Conservation (phyloP, 2,888 invertebrate genomes). For the Melitaea athalia region DNA sequence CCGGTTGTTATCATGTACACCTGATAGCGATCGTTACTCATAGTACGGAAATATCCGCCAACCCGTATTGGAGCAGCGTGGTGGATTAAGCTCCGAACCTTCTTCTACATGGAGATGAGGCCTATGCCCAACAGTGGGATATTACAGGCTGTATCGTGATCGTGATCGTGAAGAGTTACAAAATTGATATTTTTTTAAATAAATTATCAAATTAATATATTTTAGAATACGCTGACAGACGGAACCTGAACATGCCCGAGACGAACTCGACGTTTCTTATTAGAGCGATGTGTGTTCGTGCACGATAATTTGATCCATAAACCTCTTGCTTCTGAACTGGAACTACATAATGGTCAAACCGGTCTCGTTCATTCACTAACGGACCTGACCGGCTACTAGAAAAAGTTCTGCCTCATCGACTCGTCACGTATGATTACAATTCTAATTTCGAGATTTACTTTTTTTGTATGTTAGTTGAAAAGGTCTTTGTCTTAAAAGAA, state of each 20-base stretch:
- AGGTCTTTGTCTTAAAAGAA: background rate
- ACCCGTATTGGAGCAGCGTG: too few relatives aligned
- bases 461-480: slow-evolving; percentile 15
- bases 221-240: slow-evolving; percentile 20
- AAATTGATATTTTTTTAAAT: background rate
- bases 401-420: slow-evolving; percentile 42
- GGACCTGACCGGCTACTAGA: slow-evolving; percentile 45
- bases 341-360: slow-evolving; percentile 52
- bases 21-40: too few relatives aligned
- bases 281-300: slow-evolving; percentile 35
- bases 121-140: too few relatives aligned
- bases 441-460: slow-evolving; percentile 35
- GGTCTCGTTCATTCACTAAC: slow-evolving; percentile 59
- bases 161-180: background rate
- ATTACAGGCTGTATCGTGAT: too few relatives aligned
- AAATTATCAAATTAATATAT: slow-evolving; percentile 7
- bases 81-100: too few relatives aligned
- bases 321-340: slow-evolving; percentile 49
- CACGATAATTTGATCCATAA: slow-evolving; percentile 48
- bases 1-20: too few relatives aligned
- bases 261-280: slow-evolving; percentile 32
- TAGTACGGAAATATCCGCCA: too few relatives aligned
- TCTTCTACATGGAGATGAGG: background rate
- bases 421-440: slow-evolving; percentile 40
- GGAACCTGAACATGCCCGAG: slow-evolving; percentile 25